Percentiles rank a stretch among this genome's conserved stretches.
These are phyloP conservation scores for Xanthorhoe designata DNA, from an alignment of 2,888 invertebrate genomes.

Conservation along the genomic window DNA sequence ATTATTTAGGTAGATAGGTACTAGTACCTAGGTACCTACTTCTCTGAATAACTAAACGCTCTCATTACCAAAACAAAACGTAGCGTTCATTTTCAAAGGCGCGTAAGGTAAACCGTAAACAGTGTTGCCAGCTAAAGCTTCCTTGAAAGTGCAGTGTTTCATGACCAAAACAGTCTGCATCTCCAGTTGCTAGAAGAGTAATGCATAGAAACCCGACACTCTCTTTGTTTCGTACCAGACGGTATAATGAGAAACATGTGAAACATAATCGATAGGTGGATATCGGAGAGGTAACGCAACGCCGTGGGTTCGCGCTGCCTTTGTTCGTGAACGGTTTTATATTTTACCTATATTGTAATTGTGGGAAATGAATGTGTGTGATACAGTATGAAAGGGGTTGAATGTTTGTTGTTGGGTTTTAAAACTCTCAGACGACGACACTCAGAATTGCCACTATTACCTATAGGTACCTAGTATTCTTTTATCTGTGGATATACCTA, in stretches of 20 bases:
- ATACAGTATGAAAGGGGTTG: conserved; percentile 10
- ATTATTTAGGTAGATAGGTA: no score
- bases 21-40: background rate
- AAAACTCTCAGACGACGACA: no score
- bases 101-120: conserved; percentile 35
- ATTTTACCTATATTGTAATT: conserved; percentile 49
- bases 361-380: conserved; percentile 48
- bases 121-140: conserved; percentile 65
- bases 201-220: conserved; percentile 72
- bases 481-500: no score
- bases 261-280: conserved; percentile 76
- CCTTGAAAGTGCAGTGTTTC: conserved; percentile 70
- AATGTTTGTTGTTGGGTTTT: background rate
- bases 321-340: conserved; percentile 61
- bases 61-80: conserved; percentile 38
- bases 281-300: conserved; percentile 75
- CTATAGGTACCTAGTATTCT: no score
- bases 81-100: conserved; percentile 63
- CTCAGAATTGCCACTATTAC: no score
- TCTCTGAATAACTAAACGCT: conserved; percentile 25
- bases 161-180: conserved; percentile 70
- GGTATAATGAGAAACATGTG: conserved; percentile 83
- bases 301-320: conserved; percentile 65
- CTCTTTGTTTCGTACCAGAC: conserved; percentile 81
- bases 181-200: conserved; percentile 69